phyloP scores from a whole-genome alignment of 1,140 invertebrate species.

The Drosophila orena region DNA sequence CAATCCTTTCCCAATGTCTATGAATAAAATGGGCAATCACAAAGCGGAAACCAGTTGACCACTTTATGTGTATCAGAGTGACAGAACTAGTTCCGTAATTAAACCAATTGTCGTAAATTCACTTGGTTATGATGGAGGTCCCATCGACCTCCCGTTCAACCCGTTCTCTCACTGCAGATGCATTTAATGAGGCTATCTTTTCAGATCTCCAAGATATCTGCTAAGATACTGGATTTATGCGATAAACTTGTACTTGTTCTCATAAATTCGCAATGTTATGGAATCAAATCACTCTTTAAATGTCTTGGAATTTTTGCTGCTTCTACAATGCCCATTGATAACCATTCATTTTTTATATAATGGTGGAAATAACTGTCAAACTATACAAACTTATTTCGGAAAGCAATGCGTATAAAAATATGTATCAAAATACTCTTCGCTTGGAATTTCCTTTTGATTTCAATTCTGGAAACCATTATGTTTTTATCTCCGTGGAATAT shows the following conservation, averaged over 20 bases:
- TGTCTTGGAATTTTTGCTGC: too few relatives aligned
- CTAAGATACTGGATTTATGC: neutral
- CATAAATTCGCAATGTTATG: neutral
- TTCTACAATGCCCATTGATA: too few relatives aligned
- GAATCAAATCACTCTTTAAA: neutral
- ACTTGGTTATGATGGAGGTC: conserved; percentile 24
- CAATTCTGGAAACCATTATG: too few relatives aligned
- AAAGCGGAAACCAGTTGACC: conserved; percentile 33
- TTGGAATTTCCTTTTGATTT: too few relatives aligned
- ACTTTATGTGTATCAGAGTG: conserved; percentile 30
- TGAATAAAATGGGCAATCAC: conserved; percentile 15
- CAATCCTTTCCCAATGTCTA: conserved; percentile 4
- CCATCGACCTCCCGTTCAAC: neutral
- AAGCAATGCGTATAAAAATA: too few relatives aligned
- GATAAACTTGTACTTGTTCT: neutral
- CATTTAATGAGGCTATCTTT: neutral
- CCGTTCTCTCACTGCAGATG: neutral
- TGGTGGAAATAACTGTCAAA: too few relatives aligned
- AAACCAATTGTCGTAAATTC: conserved; percentile 23
- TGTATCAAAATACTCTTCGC: neutral
- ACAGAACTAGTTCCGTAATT: conserved; percentile 8
- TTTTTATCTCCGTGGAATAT: too few relatives aligned
- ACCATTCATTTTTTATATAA: too few relatives aligned
- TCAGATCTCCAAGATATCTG: neutral
- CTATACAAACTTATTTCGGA: too few relatives aligned